A percentile compares a stretch with the other conserved stretches of the same genome.
These are phyloP conservation scores for Chymomyza caudatula DNA, from an alignment of 2,888 invertebrate species.

Conservation along the genomic window DNA sequence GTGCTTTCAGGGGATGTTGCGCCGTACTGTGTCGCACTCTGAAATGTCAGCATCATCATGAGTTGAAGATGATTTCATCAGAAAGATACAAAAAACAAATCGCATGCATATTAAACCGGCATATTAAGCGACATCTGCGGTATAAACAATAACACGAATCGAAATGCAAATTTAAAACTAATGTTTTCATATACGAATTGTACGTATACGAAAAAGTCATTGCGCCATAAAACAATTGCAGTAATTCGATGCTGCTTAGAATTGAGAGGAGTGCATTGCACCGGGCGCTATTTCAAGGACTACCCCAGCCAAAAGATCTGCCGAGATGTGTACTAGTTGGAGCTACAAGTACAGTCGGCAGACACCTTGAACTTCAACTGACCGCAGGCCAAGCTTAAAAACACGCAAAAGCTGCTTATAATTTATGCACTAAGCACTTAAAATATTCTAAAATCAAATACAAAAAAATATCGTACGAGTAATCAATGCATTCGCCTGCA, in stretches of 20 bases:
- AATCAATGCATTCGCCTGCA: conserved; percentile 43
- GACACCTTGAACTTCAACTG: conserved; percentile 45
- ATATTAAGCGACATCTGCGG: conserved; percentile 38
- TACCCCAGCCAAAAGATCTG: neutral
- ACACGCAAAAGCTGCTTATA: conserved; percentile 8
- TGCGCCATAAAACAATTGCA: conserved; percentile 59
- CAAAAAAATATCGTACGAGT: conserved; percentile 18
- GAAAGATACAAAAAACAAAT: neutral
- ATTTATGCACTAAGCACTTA: conserved; percentile 43
- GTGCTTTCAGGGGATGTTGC: neutral
- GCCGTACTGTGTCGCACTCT: neutral
- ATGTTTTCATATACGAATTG: neutral
- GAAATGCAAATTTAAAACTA: conserved; percentile 39
- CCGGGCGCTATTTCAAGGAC: conserved; percentile 41
- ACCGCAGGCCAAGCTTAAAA: conserved; percentile 15
- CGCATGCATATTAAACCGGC: conserved; percentile 8
- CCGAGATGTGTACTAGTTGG: neutral
- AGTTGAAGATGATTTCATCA: conserved; percentile 50
- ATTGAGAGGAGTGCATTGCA: conserved; percentile 34
- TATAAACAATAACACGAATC: conserved; percentile 4
- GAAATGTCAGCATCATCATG: neutral
- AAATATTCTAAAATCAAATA: conserved; percentile 46
- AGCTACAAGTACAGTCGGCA: neutral
- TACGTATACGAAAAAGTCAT: conserved; percentile 26
- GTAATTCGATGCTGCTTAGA: conserved; percentile 12